Percentiles rank a stretch among this genome's conserved stretches.
phyloP scores from a whole-genome alignment of 2,113 vertebrate species.

The Catharus minimus region DNA sequence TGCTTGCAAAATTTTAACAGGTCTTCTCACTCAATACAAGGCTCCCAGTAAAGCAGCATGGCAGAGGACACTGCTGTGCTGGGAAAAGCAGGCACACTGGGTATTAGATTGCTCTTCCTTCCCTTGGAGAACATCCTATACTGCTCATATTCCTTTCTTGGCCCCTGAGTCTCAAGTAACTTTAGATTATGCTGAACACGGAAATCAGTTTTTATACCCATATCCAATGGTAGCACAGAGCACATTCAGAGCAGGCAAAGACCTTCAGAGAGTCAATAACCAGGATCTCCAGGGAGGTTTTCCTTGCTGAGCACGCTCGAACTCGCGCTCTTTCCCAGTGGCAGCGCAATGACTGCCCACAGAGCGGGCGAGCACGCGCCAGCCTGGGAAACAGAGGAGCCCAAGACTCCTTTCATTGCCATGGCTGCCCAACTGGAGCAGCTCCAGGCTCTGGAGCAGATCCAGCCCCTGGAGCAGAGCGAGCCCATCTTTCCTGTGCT shows the following conservation, averaged over 20 bases:
- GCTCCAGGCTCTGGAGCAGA: background rate
- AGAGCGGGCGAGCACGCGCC: fast-evolving
- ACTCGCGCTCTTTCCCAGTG: fast-evolving
- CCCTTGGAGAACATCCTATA: background rate
- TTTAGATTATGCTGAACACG: background rate
- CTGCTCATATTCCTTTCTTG: background rate
- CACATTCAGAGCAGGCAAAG: background rate
- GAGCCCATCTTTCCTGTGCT: background rate
- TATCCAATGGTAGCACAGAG: background rate
- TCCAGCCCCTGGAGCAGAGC: background rate
- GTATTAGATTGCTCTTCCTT: slow-evolving; percentile 11
- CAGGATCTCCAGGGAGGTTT: background rate
- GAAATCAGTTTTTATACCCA: background rate
- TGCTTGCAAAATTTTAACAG: background rate
- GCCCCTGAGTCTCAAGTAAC: background rate
- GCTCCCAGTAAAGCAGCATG: background rate
- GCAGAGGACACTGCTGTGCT: background rate
- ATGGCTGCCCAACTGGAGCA: background rate
- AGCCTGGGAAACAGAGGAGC: background rate
- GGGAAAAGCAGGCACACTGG: background rate
- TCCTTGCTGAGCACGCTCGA: fast-evolving
- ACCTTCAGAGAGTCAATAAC: background rate
- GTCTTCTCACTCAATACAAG: background rate
- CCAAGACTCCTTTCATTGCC: background rate
- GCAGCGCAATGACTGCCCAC: background rate